Base-by-base conservation (phyloP, 2,888 invertebrate genomes). In the Alviniconcha strummeri region DNA sequence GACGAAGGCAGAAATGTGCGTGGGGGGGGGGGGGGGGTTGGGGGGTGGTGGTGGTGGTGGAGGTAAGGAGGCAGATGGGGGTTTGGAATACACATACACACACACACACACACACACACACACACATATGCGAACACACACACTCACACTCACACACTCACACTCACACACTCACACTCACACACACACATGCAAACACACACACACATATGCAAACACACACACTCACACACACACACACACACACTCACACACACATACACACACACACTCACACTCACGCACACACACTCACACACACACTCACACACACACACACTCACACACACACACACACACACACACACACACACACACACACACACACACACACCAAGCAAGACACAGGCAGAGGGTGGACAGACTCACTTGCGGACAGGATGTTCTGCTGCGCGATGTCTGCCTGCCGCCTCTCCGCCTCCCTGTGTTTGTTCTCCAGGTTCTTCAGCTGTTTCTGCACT, bases 361-460 rank as follows among this genome's bases (percentile, higher is more conserved):
- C 19, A n/a, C 60, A 57, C 77, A 77, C 77, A 77, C 56, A 77
- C 17, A 6, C 77, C 2, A 6, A n/a, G 57, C 7, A 5, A 75
- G 9, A 0, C 5, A 13, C 52, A 52, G 8, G 5, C 52, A 0
- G 15, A 72, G 60, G 9, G 13, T 4, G 60, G 13, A 1, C 13
- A 60, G 7, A 36, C 90, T 85, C 84, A 92, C 92, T 88, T 74
- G 87, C 82, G 36, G 88, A 89, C 69, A 89, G 85, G 2, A 89
- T 87, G 1, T 89, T 88, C 83, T 90, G 90, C 54, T 89, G 86
- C 56, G 88, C 85, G 7, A 91, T 87, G 56, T 92, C 91, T n/a
- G 88, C 88, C 81, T 90, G 90, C 67, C 87, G 85, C 64, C 85
- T 88, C 74, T 89, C 86, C 56, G 89, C 89, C 82, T 90, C 90